Percentiles rank a stretch among this genome's conserved stretches.
phyloP scores from a whole-genome alignment of 2,888 invertebrate genomes.

The Steinernema hermaphroditum region DNA sequence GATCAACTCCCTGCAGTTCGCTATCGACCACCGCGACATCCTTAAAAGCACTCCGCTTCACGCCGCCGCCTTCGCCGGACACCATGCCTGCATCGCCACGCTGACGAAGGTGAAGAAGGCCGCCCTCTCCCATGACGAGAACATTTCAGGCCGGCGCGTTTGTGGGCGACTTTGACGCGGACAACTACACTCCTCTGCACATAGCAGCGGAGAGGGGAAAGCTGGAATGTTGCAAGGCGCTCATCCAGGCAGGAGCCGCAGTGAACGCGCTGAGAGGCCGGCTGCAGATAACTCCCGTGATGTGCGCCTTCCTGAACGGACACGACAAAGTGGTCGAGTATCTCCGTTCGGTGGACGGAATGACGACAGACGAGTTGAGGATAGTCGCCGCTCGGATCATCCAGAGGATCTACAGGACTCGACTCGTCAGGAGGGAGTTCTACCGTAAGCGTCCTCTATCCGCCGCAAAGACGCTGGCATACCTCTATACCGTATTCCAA shows the following conservation, averaged over 20 bases:
- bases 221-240: slow-evolving; percentile 34
- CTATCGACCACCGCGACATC: slow-evolving; percentile 42
- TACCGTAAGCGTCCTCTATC: too few species aligned
- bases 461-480: too few species aligned
- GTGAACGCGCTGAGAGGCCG: slow-evolving; percentile 16
- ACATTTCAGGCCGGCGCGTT: slow-evolving; percentile 46
- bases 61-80: slow-evolving; percentile 61
- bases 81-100: slow-evolving; percentile 54
- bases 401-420: neutral
- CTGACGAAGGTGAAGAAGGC: slow-evolving; percentile 43
- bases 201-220: slow-evolving; percentile 43
- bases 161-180: slow-evolving; percentile 46
- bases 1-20: slow-evolving; percentile 43
- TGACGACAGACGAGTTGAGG: slow-evolving; percentile 2
- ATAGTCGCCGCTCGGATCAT: neutral
- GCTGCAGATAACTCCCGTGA: slow-evolving; percentile 1
- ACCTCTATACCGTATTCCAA: too few species aligned
- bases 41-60: slow-evolving; percentile 58
- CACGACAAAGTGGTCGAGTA: slow-evolving; percentile 28
- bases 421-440: too few species aligned
- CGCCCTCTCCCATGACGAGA: neutral
- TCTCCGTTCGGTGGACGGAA: neutral
- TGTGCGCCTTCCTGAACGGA: neutral
- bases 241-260: slow-evolving; percentile 34
- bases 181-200: slow-evolving; percentile 49